These are phyloP conservation scores for Yasuhikotakia modesta DNA, from an alignment of 2,797 vertebrate genomes.

Conservation along the genomic window DNA sequence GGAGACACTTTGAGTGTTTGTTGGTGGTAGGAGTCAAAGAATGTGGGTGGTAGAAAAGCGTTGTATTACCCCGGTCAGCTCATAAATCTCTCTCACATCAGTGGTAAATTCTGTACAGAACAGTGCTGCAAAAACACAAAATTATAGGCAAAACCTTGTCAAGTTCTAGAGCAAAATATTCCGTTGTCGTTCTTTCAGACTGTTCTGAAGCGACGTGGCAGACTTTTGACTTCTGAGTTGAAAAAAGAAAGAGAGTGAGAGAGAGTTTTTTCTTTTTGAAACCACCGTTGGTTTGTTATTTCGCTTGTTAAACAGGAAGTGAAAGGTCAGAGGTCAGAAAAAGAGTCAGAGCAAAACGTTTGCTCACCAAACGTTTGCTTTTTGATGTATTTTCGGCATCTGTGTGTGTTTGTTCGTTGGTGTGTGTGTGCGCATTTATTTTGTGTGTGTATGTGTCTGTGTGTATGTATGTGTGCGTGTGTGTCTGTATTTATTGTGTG, in stretches of 20 bases:
- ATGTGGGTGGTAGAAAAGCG: slow-evolving; percentile 48
- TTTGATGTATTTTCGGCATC: slow-evolving; percentile 45
- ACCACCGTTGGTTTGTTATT: slow-evolving; percentile 49
- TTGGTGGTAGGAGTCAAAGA: slow-evolving; percentile 47
- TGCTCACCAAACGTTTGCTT: slow-evolving; percentile 56
- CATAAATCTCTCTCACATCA: slow-evolving; percentile 39
- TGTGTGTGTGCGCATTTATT: too few relatives aligned
- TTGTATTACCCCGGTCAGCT: slow-evolving; percentile 32
- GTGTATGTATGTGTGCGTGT: too few relatives aligned
- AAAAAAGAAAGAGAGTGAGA: slow-evolving; percentile 47
- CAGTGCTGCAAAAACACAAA: slow-evolving; percentile 9
- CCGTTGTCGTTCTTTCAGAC: slow-evolving; percentile 4
- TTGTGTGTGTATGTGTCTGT: too few relatives aligned
- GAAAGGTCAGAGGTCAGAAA: slow-evolving; percentile 78
- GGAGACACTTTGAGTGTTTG: slow-evolving; percentile 50
- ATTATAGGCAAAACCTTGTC: background rate
- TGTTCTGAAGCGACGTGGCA: slow-evolving; percentile 80
- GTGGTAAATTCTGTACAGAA: background rate
- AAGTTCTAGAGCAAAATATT: background rate
- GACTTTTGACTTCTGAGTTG: slow-evolving; percentile 63
- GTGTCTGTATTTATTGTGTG: too few relatives aligned
- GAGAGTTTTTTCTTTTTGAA: slow-evolving; percentile 41
- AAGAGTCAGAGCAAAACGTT: slow-evolving; percentile 68
- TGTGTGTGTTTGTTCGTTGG: too few relatives aligned
- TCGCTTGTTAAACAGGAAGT: slow-evolving; percentile 67